Evolutionary conservation across 2,113 vertebrate species (phyloP).

Genomic region (Cariama cristata): DNA sequence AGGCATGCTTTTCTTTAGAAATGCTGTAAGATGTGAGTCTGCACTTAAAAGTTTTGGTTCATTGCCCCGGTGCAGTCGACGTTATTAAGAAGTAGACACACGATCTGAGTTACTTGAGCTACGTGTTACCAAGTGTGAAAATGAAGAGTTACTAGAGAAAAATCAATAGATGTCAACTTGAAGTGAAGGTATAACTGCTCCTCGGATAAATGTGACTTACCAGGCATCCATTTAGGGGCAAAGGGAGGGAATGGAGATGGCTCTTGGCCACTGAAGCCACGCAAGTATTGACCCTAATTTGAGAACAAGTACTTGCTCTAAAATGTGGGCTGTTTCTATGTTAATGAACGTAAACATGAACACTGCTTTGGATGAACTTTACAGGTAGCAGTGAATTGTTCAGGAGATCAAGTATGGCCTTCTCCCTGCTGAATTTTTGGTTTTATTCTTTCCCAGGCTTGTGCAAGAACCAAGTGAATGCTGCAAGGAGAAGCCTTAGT

Average conservation of each 20-base stretch:
- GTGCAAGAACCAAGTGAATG: not conserved
- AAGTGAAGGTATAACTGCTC: not conserved
- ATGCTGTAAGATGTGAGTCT: not conserved
- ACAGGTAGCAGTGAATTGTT: not conserved
- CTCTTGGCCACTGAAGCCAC: accelerated
- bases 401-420: not conserved
- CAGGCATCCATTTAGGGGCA: too few species aligned
- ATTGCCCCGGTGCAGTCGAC: accelerated
- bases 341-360: not conserved
- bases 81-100: accelerated
- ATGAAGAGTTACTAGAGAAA: not conserved
- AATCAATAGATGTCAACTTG: not conserved
- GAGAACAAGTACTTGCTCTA: not conserved
- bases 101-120: not conserved
- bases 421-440: not conserved
- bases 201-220: not conserved
- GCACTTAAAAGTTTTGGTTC: not conserved
- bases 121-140: not conserved
- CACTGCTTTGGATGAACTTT: not conserved
- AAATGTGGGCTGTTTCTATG: not conserved
- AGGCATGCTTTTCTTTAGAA: not conserved
- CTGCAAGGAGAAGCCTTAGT: not conserved
- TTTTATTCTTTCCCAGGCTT: not conserved
- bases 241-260: not conserved
- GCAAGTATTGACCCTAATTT: not conserved